Evolutionary conservation across 2,888 invertebrate species (phyloP).

Genomic region (Didymodactylos carnosus): DNA sequence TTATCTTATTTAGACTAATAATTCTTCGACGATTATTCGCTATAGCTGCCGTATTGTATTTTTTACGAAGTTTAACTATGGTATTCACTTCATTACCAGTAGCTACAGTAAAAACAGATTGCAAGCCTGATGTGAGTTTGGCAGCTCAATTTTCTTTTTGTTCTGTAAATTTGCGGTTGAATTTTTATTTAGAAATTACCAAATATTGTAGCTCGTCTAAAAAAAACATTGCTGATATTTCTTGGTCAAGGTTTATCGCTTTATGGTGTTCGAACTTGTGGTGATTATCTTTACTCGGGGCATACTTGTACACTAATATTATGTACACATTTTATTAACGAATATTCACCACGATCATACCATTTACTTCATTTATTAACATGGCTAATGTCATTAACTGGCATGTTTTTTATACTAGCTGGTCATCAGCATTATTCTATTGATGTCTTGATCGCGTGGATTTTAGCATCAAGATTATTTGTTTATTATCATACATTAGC

Average conservation of each 20-base stretch:
- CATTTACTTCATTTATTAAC: conserved; percentile 82
- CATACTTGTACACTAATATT: conserved; percentile 90
- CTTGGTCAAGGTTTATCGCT: not conserved
- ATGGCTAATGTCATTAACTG: conserved; percentile 97
- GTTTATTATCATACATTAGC: conserved; percentile 73
- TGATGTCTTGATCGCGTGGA: conserved; percentile 96
- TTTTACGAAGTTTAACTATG: conserved; percentile 91
- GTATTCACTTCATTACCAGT: conserved; percentile 89
- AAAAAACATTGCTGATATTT: not conserved
- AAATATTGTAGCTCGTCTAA: not conserved
- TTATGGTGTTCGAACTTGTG: conserved; percentile 84
- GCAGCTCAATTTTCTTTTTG: not conserved
- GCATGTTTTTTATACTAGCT: conserved; percentile 93
- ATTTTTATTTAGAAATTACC: not conserved
- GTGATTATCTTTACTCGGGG: conserved; percentile 99
- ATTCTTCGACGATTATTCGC: conserved; percentile 82
- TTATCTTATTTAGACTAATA: conserved; percentile 51
- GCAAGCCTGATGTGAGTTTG: not conserved
- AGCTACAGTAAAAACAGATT: not conserved
- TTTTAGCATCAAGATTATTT: conserved; percentile 81
- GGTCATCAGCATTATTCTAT: conserved; percentile 99
- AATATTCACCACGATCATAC: conserved; percentile 74
- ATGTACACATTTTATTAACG: conserved; percentile 95
- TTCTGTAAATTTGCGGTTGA: too few species aligned
- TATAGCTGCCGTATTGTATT: conserved; percentile 81